Evolutionary conservation across 2,113 vertebrate species (phyloP).

Genomic region (Pipra filicauda): DNA sequence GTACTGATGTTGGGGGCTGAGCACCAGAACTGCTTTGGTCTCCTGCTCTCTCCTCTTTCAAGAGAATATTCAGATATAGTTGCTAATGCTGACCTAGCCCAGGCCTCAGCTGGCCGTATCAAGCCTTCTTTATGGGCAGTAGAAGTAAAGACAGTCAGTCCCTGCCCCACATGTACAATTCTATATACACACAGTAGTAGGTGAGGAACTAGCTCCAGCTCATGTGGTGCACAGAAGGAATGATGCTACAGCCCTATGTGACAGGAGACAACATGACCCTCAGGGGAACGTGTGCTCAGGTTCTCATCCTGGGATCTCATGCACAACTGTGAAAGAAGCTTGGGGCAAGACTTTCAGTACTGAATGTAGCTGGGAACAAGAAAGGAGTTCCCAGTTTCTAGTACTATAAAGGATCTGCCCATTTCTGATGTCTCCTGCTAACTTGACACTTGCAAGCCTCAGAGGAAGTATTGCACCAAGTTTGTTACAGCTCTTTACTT

Average conservation of each 20-base stretch:
- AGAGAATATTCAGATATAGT: neutral
- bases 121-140: neutral
- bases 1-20: neutral
- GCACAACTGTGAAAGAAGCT: neutral
- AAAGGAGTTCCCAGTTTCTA: neutral
- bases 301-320: neutral
- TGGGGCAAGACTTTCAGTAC: neutral
- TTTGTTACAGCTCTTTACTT: neutral
- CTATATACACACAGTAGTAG: neutral
- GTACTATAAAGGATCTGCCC: neutral
- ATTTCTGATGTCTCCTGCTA: neutral
- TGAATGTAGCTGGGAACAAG: neutral
- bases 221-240: neutral
- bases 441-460: neutral
- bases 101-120: neutral
- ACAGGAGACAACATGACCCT: neutral
- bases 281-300: neutral
- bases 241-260: fast-evolving
- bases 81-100: neutral
- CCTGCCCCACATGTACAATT: neutral
- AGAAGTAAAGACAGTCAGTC: neutral
- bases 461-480: neutral
- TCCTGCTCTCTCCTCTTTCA: neutral
- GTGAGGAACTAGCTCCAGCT: neutral
- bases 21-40: neutral